A percentile compares a stretch with the other conserved stretches of the same genome.
Evolutionary conservation across 2,113 vertebrate genomes (phyloP).

Genomic region (Pyxicephalus adspersus): DNA sequence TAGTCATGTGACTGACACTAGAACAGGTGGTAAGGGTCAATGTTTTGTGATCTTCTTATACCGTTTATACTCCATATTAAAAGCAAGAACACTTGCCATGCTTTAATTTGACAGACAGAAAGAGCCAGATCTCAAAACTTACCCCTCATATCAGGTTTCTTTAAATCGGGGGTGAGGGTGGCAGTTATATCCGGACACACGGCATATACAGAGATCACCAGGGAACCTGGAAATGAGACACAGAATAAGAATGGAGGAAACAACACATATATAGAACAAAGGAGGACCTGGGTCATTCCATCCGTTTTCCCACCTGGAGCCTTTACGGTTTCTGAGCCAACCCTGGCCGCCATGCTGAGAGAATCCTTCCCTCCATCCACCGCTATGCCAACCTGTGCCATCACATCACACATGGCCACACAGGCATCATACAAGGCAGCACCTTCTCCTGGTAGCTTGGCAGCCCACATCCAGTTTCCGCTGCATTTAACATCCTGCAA

Average conservation of each 20-base stretch:
- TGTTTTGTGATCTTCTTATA: too few relatives aligned
- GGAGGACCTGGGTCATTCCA: background rate
- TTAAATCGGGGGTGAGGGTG: slow-evolving; percentile 90
- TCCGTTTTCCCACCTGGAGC: slow-evolving; percentile 78
- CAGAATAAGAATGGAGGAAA: background rate
- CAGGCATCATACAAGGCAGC: slow-evolving; percentile 82
- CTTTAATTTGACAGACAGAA: too few relatives aligned
- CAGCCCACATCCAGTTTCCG: slow-evolving; percentile 95
- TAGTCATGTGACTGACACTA: too few relatives aligned
- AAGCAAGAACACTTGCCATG: too few relatives aligned
- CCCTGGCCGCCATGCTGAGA: slow-evolving; percentile 91
- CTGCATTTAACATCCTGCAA: slow-evolving; percentile 91
- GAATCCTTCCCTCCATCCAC: slow-evolving; percentile 93
- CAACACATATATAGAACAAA: background rate
- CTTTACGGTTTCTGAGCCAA: slow-evolving; percentile 79
- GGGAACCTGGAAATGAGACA: slow-evolving; percentile 72
- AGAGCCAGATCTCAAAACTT: background rate
- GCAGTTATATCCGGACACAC: slow-evolving; percentile 90
- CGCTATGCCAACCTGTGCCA: slow-evolving; percentile 84
- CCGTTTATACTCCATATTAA: too few relatives aligned
- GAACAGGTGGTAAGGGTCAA: too few relatives aligned
- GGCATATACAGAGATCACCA: slow-evolving; percentile 90
- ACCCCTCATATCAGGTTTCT: slow-evolving; percentile 83
- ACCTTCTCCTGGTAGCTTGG: slow-evolving; percentile 87
- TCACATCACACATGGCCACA: slow-evolving; percentile 83